These are phyloP conservation scores for Lycocerus yunnanus DNA, from an alignment of 2,888 invertebrate genomes.

Conservation along the genomic window DNA sequence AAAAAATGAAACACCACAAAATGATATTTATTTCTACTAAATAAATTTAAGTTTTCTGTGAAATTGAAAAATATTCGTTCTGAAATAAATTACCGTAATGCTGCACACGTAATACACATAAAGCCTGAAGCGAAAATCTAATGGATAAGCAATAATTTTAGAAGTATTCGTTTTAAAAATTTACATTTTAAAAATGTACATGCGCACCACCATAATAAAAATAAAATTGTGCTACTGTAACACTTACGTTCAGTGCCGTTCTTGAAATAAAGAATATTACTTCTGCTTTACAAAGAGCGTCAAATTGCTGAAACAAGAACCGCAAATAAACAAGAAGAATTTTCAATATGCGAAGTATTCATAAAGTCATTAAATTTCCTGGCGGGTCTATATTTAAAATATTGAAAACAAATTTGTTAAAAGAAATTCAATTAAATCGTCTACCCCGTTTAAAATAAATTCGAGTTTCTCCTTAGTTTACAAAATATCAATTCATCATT, in stretches of 20 bases:
- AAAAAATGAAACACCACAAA: not conserved
- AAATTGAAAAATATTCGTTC: conserved; percentile 18
- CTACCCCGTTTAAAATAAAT: not conserved
- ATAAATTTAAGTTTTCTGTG: not conserved
- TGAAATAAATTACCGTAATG: not conserved
- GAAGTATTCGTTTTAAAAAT: not conserved
- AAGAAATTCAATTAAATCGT: conserved; percentile 12
- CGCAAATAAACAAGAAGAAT: conserved; percentile 4
- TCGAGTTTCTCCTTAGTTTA: not conserved
- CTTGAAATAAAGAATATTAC: conserved; percentile 75
- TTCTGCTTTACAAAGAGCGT: conserved; percentile 77
- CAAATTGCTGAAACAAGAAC: conserved; percentile 70
- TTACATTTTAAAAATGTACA: not conserved
- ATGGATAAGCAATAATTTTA: not conserved
- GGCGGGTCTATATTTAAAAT: conserved; percentile 2
- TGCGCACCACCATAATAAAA: not conserved
- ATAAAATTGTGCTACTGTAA: not conserved
- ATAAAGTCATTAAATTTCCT: conserved; percentile 8
- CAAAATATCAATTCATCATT: not conserved
- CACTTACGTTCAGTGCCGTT: conserved; percentile 75
- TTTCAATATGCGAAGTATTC: conserved; percentile 3
- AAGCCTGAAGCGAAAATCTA: not conserved
- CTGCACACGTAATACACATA: not conserved
- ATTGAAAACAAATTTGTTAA: not conserved
- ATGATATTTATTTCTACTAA: not conserved